phyloP scores from a whole-genome alignment of 1,140 invertebrate genomes.

The Calliphora vicina region DNA sequence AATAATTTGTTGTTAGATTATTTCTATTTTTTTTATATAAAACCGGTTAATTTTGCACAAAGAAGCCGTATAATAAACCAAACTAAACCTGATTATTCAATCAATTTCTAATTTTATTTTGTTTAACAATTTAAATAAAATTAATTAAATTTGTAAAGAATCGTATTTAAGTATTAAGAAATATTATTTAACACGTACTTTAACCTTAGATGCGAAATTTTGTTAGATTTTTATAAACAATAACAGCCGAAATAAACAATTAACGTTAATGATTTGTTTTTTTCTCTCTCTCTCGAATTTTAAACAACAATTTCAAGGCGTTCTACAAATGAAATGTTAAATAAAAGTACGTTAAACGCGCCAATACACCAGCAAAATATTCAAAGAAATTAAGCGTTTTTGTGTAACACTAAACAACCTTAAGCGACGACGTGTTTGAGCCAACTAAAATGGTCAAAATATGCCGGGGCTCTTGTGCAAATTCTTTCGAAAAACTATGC shows the following conservation, averaged over 20 bases:
- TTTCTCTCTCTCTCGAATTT: no score
- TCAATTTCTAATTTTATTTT: neutral
- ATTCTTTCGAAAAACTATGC: no score
- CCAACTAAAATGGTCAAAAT: neutral
- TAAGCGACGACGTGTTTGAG: neutral
- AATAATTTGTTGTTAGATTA: neutral
- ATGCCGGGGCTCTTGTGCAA: no score
- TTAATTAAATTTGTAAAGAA: no score
- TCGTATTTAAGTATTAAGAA: neutral
- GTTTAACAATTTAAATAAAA: no score
- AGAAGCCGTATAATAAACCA: neutral
- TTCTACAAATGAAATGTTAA: neutral
- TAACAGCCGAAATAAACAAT: neutral
- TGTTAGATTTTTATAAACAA: neutral
- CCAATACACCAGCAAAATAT: neutral
- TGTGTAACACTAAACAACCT: neutral
- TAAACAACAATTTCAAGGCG: neutral
- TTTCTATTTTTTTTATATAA: neutral
- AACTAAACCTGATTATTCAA: neutral
- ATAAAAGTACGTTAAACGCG: neutral
- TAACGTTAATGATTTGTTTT: no score
- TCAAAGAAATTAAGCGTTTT: neutral
- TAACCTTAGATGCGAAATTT: constrained; percentile 28
- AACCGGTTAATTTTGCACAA: neutral
- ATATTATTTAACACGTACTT: constrained; percentile 4